Conservation (phyloP, 2,888 invertebrate genomes). For the Campoplex nolae region DNA sequence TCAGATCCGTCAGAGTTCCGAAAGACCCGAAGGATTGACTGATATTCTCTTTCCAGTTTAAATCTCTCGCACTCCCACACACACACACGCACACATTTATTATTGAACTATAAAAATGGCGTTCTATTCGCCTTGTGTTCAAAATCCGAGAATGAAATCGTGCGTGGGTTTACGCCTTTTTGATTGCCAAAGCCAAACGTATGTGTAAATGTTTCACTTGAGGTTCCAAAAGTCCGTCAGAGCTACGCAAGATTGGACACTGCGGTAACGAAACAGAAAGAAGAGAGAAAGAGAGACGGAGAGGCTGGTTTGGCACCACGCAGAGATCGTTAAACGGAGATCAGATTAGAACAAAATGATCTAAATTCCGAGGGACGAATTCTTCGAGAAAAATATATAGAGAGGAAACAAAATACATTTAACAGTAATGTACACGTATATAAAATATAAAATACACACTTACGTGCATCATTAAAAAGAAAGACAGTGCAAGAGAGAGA, state of each 20-base stretch:
- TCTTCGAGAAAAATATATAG: conserved; percentile 40
- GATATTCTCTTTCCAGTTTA: conserved; percentile 21
- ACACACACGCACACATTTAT: not conserved
- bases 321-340: conserved; percentile 73
- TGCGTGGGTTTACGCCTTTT: conserved; percentile 22
- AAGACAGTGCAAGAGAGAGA: conserved; percentile 15
- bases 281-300: conserved; percentile 36
- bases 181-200: not conserved
- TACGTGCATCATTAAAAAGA: not conserved
- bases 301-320: conserved; percentile 72
- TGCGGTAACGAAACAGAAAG: conserved; percentile 24
- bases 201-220: conserved; percentile 3
- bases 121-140: not conserved
- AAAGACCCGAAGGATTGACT: conserved; percentile 61
- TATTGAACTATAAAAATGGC: conserved; percentile 13
- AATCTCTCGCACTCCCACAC: conserved; percentile 28
- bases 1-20: conserved; percentile 62
- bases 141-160: not conserved
- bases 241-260: conserved; percentile 13
- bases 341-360: conserved; percentile 74
- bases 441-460: conserved; percentile 8
- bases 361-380: conserved; percentile 67
- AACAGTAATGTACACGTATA: not conserved
- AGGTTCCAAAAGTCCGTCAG: conserved; percentile 52
- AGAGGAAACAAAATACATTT: conserved; percentile 36